These are phyloP conservation scores for Trichoplusia ni DNA, from an alignment of 1,140 invertebrate species.

Conservation along the genomic window DNA sequence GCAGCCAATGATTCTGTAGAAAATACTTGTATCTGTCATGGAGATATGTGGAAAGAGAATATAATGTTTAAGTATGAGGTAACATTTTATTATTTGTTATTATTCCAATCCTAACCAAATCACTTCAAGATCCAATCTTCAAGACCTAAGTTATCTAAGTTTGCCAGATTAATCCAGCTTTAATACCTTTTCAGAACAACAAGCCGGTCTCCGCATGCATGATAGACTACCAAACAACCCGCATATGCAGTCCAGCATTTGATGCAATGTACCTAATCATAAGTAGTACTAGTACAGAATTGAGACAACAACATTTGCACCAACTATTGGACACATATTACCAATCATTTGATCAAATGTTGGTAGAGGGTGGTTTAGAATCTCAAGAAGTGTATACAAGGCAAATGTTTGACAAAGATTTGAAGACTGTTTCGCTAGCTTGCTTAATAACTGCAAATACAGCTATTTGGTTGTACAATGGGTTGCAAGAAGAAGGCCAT, in stretches of 20 bases:
- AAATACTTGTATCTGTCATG: conserved; percentile 63
- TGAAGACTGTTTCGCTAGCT: conserved; percentile 58
- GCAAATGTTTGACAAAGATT: conserved; percentile 55
- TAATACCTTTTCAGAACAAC: conserved; percentile 58
- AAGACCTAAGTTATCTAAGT: too few relatives aligned
- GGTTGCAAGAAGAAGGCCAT: conserved; percentile 70
- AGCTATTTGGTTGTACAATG: conserved; percentile 65
- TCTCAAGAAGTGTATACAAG: conserved; percentile 46
- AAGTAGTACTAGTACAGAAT: conserved; percentile 49
- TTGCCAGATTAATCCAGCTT: too few relatives aligned
- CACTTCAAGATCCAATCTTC: too few relatives aligned
- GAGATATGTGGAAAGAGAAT: conserved; percentile 76
- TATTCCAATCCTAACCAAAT: too few relatives aligned
- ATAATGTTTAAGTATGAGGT: conserved; percentile 72
- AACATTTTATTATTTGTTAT: conserved; percentile 9
- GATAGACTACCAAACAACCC: conserved; percentile 70
- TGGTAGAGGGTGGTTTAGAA: conserved; percentile 41
- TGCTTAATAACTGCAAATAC: conserved; percentile 69
- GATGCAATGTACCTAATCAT: conserved; percentile 65
- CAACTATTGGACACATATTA: conserved; percentile 63
- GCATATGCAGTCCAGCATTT: conserved; percentile 62
- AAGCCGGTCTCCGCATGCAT: conserved; percentile 57
- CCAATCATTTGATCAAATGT: conserved; percentile 46
- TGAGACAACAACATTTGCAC: conserved; percentile 50
- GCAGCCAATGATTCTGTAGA: conserved; percentile 33